Evolutionary conservation across 2,888 invertebrate genomes (phyloP), one percentile per base, ranked within the genome.

Genomic region (Incurvaria masculella): DNA sequence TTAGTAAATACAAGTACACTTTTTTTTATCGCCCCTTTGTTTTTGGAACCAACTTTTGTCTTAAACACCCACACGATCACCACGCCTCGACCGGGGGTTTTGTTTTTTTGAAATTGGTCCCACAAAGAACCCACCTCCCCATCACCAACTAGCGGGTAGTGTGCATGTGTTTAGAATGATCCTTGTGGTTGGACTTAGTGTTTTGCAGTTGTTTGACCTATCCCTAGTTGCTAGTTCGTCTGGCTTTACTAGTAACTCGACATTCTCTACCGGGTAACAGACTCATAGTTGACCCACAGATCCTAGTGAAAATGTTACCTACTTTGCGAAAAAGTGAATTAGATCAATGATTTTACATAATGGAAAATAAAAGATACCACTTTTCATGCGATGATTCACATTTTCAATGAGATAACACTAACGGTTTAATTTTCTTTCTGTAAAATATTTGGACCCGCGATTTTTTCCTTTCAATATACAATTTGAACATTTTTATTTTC

Each of bases 211-310:
- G 23, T 23, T 23, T 10, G 5, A 10, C 23, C 23, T 23, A 23
- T 23, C 23, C 23, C 23, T 10, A 23, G 10, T 23, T 23, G 23
- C 23, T 23, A 23, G 6, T 6, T 23, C 23, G 10, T 23, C 23
- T 23, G 10, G 23, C 23, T 23, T 23, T 10, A 10, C 23, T 23
- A 23, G 23, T n/a, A n/a, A 23, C 23, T 23, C 10, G 6, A 5
- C 10, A 23, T 6, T 23, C 10, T 6, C 41, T 6, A 5, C 19
- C 18, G 41, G 41, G 19, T 40, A 19, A 19, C 41, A 40, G 46
- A 47, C 43, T 44, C 47, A 23, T 46, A 57, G 55, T 53, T 49
- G 48, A 44, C 55, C 53, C 57, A 59, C 58, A 55, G 55, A 57
- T n/a, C n/a, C n/a, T n/a, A n/a, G n/a, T n/a, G n/a, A n/a, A n/a